Base-by-base conservation (phyloP, 2,888 invertebrate genomes). In the Globia sparganii region DNA sequence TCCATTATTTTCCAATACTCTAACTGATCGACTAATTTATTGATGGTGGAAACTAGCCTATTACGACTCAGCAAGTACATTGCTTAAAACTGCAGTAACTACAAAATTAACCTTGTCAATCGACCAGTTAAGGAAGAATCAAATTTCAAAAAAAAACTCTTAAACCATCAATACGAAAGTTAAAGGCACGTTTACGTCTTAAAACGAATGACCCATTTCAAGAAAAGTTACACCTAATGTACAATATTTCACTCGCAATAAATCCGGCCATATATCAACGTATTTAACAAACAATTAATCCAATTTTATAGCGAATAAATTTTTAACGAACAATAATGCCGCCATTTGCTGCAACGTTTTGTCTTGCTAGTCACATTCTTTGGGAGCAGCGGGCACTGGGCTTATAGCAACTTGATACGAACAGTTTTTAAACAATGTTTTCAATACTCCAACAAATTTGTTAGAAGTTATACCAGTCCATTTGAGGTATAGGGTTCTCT, bases 281-380 rank as follows among this genome's bases (percentile, higher is more conserved):
- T 72, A 69, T 71, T 83, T 77, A 74, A 72, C 84, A 67, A 83
- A 72, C 84, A 72, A 77, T 80, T 83, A 86, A 49, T 70, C 59
- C 49, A 72, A 83, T 71, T 83, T 72, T 69, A 75, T 65, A 61
- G 71, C 72, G 46, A 65, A 84, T 84, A 86, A 66, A 84, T 83
- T 75, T 61, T 74, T 75, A 70, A 80, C 62, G 56, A 64, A 66
- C 66, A 69, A 61, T 84, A 86, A 75, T 86, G 73, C 73, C 80
- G 58, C 53, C 56, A 58, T 84, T 86, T 67, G 56, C 67, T 53
- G 68, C 79, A 80, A 74, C 72, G 64, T 72, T 84, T 84, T 69
- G 62, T 70, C 66, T 77, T 84, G 64, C 74, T 67, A 58, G 76
- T 58, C 73, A 80, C 76, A 84, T 9, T 43, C 1, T n/a, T 58